Base-by-base conservation (phyloP, 2,888 invertebrate genomes). In the Oligia latruncula region DNA sequence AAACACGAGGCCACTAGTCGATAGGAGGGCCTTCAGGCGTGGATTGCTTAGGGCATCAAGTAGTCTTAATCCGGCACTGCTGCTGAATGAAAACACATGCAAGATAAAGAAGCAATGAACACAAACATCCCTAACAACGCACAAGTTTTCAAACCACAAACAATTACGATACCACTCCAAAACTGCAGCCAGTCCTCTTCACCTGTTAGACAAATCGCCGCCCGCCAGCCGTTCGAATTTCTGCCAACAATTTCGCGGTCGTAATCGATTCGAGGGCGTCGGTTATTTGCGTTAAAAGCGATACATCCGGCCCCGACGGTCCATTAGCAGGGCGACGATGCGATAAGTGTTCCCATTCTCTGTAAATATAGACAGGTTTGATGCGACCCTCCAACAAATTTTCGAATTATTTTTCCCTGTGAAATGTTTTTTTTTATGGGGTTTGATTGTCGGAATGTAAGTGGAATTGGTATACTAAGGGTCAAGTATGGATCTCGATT, bases 241-340 rank as follows among this genome's bases (percentile, higher is more conserved):
- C 71, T 74, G 79, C 77, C 70, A 81, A 75, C 86, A 88, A 90
- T 87, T 87, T 88, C 82, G 81, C 74, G 86, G 84, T 89, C 82
- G 86, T 90, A 93, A 92, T 92, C 90, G 89, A 91, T 91, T 90
- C 85, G 85, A 84, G 80, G 85, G 85, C 75, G 85, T 85, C 73
- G 65, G 82, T 88, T 90, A 89, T 91, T 92, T 90, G 90, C 90
- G 92, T 91, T 91, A 93, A 93, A 92, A 94, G 92, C 92, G 90
- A 93, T 92, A 94, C 91, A 92, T 92, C 92, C 91, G 92, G 77
- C 73, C 80, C 76, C 85, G 91, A 89, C 91, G 89, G 91, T 90
- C 93, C 93, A 93, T 93, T 93, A 93, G 91, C 83, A 81, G 79
- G 75, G 86, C 89, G 87, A 80, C 89, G 90, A 87, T 78, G 88